These are phyloP conservation scores for Cerastis leucographa DNA, from an alignment of 2,888 invertebrate species.

Conservation along the genomic window DNA sequence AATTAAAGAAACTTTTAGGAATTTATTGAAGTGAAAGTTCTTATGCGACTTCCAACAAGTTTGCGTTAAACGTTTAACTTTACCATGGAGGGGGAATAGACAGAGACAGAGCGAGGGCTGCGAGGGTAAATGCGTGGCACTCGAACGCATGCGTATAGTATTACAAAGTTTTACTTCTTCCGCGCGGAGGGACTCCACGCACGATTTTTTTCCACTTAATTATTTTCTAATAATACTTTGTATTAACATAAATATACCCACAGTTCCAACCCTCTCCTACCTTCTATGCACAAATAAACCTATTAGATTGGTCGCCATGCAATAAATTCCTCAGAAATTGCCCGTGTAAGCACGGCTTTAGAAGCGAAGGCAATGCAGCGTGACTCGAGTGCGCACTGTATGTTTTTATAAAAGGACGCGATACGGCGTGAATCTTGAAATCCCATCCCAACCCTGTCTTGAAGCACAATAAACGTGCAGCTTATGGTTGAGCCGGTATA, in stretches of 20 bases:
- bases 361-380: constrained; percentile 42
- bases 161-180: too few relatives aligned
- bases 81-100: too few relatives aligned
- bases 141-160: too few relatives aligned
- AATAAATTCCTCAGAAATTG: constrained; percentile 8
- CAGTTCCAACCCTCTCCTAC: background rate
- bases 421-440: constrained; percentile 65
- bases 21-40: too few relatives aligned
- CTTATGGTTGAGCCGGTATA: constrained; percentile 58
- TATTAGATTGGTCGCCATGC: background rate
- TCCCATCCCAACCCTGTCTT: constrained; percentile 69
- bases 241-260: background rate
- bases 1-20: too few relatives aligned
- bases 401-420: constrained; percentile 53
- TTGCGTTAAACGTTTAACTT: too few relatives aligned
- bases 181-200: too few relatives aligned
- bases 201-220: background rate
- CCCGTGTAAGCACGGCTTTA: constrained; percentile 6
- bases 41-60: too few relatives aligned
- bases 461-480: constrained; percentile 71
- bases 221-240: background rate
- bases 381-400: constrained; percentile 47
- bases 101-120: too few relatives aligned
- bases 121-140: too few relatives aligned
- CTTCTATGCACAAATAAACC: background rate